A percentile compares a stretch with the other conserved stretches of the same genome.
phyloP scores from a whole-genome alignment of 2,113 vertebrate species.

The Dicentrarchus labrax region DNA sequence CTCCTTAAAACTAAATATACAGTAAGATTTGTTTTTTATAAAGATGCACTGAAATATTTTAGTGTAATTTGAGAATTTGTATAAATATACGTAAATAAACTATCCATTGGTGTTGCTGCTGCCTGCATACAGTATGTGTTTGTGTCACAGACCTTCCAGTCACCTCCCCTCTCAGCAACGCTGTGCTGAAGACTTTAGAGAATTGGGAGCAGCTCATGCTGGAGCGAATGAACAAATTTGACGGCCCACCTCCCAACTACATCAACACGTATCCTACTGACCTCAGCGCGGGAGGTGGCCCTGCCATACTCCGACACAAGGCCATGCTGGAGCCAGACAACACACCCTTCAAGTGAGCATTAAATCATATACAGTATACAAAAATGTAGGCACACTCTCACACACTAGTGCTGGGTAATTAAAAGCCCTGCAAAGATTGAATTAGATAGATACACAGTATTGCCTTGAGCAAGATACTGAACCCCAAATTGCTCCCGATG shows the following conservation, averaged over 20 bases:
- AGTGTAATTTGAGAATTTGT: background rate
- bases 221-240: conserved; percentile 95
- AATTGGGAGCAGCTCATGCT: conserved; percentile 96
- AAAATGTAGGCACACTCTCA: background rate
- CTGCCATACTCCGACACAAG: conserved; percentile 94
- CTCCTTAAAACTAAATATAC: background rate
- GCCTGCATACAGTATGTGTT: background rate
- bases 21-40: background rate
- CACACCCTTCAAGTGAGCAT: conserved; percentile 95
- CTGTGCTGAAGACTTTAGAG: conserved; percentile 94
- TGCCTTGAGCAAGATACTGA: too few species aligned
- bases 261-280: conserved; percentile 94
- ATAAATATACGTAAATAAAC: background rate
- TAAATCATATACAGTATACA: background rate
- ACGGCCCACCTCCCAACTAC: conserved; percentile 96
- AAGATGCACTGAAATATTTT: background rate
- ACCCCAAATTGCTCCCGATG: too few species aligned
- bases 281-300: conserved; percentile 88
- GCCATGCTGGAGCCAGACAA: conserved; percentile 99
- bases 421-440: background rate
- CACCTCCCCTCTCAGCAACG: conserved; percentile 92
- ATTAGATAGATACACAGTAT: background rate
- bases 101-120: background rate
- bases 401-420: too few species aligned
- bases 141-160: conserved; percentile 92